Evolutionary conservation across 1,140 invertebrate genomes (phyloP).

Genomic region (Drosophila tani): DNA sequence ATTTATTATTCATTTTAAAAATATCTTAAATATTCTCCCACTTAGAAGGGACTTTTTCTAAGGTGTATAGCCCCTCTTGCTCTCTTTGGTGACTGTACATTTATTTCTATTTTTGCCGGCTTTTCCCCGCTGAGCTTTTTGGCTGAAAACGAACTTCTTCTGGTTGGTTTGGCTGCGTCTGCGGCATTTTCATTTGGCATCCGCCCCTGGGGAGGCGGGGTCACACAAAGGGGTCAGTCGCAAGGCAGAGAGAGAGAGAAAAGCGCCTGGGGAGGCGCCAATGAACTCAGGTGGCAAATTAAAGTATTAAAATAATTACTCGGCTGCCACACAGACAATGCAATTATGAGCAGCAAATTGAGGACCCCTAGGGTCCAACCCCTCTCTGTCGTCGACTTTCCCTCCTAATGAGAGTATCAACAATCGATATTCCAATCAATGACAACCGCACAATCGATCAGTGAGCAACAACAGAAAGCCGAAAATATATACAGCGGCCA

Average conservation of each 20-base stretch:
- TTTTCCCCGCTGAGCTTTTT: conserved; percentile 34
- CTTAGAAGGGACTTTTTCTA: background rate
- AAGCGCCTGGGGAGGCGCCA: conserved; percentile 40
- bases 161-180: conserved; percentile 58
- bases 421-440: conserved; percentile 59
- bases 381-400: conserved; percentile 5
- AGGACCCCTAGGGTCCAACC: conserved; percentile 19
- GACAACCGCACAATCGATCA: conserved; percentile 75
- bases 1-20: background rate
- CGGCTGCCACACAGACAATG: conserved; percentile 62
- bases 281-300: conserved; percentile 80
- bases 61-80: background rate
- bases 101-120: conserved; percentile 34
- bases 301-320: conserved; percentile 78
- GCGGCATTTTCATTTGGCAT: conserved; percentile 64
- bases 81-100: conserved; percentile 45
- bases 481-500: conserved; percentile 34
- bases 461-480: conserved; percentile 33
- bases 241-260: background rate
- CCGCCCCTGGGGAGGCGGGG: conserved; percentile 43
- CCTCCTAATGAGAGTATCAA: conserved; percentile 58
- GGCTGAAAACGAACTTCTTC: conserved; percentile 61
- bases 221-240: conserved; percentile 38
- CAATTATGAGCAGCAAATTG: conserved; percentile 76
- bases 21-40: background rate